These are phyloP conservation scores for Noctua comes DNA, from an alignment of 2,888 invertebrate genomes.

Conservation along the genomic window DNA sequence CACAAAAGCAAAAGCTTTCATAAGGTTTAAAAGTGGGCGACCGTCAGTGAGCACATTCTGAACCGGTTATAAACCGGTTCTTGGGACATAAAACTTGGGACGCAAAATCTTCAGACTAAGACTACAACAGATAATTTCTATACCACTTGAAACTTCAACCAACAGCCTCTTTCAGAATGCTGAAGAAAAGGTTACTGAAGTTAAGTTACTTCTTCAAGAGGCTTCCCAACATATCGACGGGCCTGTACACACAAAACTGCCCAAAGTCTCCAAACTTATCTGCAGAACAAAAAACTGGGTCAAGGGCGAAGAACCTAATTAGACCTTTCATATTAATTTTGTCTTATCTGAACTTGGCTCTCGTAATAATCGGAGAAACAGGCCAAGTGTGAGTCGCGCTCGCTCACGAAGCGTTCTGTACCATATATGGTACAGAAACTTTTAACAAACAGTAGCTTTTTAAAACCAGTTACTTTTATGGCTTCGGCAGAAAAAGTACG, in stretches of 20 bases:
- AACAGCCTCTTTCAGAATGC: background rate
- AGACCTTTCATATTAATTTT: slow-evolving; percentile 19
- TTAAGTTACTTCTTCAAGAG: slow-evolving; percentile 38
- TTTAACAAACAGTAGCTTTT: too few relatives aligned
- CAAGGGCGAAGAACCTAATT: slow-evolving; percentile 30
- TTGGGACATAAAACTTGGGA: background rate
- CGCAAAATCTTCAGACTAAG: background rate
- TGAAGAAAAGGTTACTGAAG: slow-evolving; percentile 18
- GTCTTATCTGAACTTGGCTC: slow-evolving; percentile 26
- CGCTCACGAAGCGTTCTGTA: background rate
- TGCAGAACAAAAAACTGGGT: slow-evolving; percentile 1
- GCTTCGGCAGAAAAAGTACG: too few relatives aligned
- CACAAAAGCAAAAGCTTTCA: too few relatives aligned
- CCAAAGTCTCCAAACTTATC: slow-evolving; percentile 27
- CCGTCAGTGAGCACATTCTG: too few relatives aligned
- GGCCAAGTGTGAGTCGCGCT: background rate
- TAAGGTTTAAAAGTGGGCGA: too few relatives aligned
- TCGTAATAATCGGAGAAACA: background rate
- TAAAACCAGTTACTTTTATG: too few relatives aligned
- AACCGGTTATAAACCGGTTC: background rate
- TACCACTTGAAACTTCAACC: slow-evolving; percentile 17
- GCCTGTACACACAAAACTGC: slow-evolving; percentile 21
- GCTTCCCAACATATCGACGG: slow-evolving; percentile 15
- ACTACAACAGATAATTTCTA: background rate
- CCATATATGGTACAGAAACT: background rate